Evolutionary conservation across 1,140 invertebrate genomes (phyloP), one percentile per base, ranked within the genome.

Genomic region (Plutomurus gul): DNA sequence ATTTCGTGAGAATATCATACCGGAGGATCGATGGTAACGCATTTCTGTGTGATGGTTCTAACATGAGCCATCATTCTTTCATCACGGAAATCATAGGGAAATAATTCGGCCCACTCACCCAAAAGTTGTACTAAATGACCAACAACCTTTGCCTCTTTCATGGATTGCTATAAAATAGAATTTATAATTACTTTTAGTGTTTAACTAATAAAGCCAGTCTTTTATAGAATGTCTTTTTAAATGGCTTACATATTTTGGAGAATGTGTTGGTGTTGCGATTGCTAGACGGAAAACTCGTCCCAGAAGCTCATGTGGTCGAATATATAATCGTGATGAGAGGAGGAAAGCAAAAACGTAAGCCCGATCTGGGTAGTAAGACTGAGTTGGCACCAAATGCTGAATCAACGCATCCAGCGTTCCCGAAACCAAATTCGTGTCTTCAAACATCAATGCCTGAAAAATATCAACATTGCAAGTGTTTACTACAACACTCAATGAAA

Each of bases 81-180:
- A 87, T 97, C 95, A 84, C 96, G 92, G 87, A 98, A 98, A 87
- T 99, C 96, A 86, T 98, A 97, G 0, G 96, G 95, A 87, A 98
- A 97, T 82, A 94, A 95, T 85, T 95, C 93, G 51, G 94, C 96
- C 96, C 96, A 98, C 87, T 97, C 95, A 49, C 92, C 92, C 33
- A 97, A 87, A 47, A 97, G 88, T 80, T 95, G 93, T 27, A 97
- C 93, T 83, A 94, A 86, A 84, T 91, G 88, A 46, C 90, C 90
- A 51, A 92, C 90, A 86, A 92, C 72, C 49, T 83, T 83, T 8
- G 73, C 76, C 39, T 82, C 81, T 70, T 82, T 81, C 7, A 36
- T 40, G 8, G 49, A 39, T 76, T 56, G 75, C 72, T 74, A 71
- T 37, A 33, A 27, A 36, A 71, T 46, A 71, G 25, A 71, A 33